A percentile compares a stretch with the other conserved stretches of the same genome.
phyloP scores from a whole-genome alignment of 1,140 invertebrate genomes.

The Drosophila quadrilineata region DNA sequence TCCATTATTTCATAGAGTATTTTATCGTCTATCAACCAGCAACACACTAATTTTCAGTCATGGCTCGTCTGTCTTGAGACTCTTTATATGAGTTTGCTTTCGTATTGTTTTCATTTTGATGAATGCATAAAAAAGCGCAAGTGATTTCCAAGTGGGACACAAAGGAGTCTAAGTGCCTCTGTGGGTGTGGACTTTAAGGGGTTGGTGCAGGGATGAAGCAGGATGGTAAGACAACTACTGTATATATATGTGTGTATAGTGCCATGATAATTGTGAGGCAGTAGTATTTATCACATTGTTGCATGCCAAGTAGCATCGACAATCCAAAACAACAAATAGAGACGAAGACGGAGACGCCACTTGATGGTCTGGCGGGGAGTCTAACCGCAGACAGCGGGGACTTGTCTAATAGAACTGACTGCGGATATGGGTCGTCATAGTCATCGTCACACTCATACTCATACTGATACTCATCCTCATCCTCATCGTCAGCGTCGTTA shows the following conservation, averaged over 20 bases:
- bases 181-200: not conserved
- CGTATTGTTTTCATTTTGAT: conserved; percentile 43
- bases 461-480: not conserved
- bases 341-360: not conserved
- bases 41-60: not conserved
- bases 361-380: conserved; percentile 32
- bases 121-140: conserved; percentile 52
- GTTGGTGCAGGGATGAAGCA: not conserved
- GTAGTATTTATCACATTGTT: conserved; percentile 35
- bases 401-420: conserved; percentile 27
- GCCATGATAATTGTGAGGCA: conserved; percentile 35
- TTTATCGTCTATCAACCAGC: not conserved
- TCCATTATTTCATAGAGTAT: conserved; percentile 1
- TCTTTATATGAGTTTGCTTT: conserved; percentile 32
- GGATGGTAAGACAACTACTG: not conserved
- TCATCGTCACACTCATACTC: conserved; percentile 4
- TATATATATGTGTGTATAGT: conserved; percentile 13
- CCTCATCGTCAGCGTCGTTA: conserved; percentile 1
- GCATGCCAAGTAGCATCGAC: conserved; percentile 37
- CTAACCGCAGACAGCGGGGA: too few species aligned
- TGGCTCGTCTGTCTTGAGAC: not conserved
- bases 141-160: conserved; percentile 32
- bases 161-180: not conserved
- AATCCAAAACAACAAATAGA: not conserved
- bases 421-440: conserved; percentile 47